Evolutionary conservation across 2,113 vertebrate genomes (phyloP).

Genomic region (Pteropus alecto): DNA sequence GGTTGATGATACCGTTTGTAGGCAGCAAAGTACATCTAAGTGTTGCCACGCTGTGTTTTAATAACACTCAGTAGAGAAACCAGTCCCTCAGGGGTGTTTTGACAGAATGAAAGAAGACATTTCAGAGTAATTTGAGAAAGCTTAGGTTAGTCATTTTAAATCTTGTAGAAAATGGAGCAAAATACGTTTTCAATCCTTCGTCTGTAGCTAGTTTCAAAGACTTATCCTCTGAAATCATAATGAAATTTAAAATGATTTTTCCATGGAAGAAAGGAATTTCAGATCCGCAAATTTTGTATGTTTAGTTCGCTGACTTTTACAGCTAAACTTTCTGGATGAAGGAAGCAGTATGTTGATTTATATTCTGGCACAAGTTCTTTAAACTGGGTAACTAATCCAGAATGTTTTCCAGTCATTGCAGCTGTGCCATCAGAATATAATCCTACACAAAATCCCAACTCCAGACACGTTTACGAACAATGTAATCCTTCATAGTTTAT

Average conservation of each 20-base stretch:
- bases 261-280: neutral
- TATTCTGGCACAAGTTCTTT: slow-evolving; percentile 29
- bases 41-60: neutral
- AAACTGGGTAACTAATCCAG: slow-evolving; percentile 21
- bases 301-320: neutral
- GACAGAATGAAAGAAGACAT: neutral
- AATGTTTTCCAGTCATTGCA: slow-evolving; percentile 17
- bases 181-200: neutral
- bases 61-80: neutral
- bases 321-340: neutral
- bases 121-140: neutral
- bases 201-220: neutral
- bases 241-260: neutral
- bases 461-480: slow-evolving; percentile 52
- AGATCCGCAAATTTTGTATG: neutral
- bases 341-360: slow-evolving; percentile 43
- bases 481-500: slow-evolving; percentile 57
- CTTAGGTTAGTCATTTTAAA: neutral
- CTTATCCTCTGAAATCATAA: neutral
- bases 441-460: slow-evolving; percentile 24
- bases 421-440: slow-evolving; percentile 62
- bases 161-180: neutral
- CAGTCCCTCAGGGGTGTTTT: neutral
- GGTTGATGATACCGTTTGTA: neutral
- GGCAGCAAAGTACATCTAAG: neutral